A percentile compares a stretch with the other conserved stretches of the same genome.
phyloP scores from a whole-genome alignment of 2,888 invertebrate genomes.

The Yponomeuta malinellus region DNA sequence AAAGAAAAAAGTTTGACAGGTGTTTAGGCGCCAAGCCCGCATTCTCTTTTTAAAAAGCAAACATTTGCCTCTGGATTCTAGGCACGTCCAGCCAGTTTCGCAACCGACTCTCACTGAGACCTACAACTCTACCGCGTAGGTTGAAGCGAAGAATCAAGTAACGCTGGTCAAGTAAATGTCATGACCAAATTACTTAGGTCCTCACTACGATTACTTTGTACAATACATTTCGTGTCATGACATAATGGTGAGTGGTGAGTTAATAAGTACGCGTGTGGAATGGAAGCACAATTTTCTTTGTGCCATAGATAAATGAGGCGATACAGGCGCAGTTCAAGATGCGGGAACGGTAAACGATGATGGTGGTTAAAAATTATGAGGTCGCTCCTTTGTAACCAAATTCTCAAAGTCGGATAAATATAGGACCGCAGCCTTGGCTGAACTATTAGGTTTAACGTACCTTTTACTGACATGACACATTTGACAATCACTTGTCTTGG shows the following conservation, averaged over 20 bases:
- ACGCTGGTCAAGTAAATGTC: neutral
- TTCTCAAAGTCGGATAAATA: no score
- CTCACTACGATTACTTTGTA: neutral
- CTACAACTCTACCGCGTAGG: neutral
- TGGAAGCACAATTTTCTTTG: neutral
- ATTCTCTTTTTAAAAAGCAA: conserved; percentile 47
- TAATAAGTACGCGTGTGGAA: neutral
- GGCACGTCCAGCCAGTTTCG: conserved; percentile 44
- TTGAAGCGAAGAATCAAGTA: neutral
- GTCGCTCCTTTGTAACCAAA: no score
- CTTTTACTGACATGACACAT: no score
- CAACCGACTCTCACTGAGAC: neutral
- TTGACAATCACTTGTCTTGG: neutral
- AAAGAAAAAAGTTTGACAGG: conserved; percentile 43
- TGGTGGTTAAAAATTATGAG: neutral
- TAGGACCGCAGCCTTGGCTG: no score
- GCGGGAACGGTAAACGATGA: neutral
- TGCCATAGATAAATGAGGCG: neutral
- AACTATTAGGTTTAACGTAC: no score
- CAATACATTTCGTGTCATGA: neutral
- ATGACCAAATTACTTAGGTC: neutral
- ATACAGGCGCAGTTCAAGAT: neutral
- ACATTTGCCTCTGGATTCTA: conserved; percentile 36
- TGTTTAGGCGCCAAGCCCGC: conserved; percentile 56
- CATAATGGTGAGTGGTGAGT: neutral